Percentiles rank a stretch among this genome's conserved stretches.
Conservation (phyloP, 2,797 vertebrate species). For the Parambassis ranga region DNA sequence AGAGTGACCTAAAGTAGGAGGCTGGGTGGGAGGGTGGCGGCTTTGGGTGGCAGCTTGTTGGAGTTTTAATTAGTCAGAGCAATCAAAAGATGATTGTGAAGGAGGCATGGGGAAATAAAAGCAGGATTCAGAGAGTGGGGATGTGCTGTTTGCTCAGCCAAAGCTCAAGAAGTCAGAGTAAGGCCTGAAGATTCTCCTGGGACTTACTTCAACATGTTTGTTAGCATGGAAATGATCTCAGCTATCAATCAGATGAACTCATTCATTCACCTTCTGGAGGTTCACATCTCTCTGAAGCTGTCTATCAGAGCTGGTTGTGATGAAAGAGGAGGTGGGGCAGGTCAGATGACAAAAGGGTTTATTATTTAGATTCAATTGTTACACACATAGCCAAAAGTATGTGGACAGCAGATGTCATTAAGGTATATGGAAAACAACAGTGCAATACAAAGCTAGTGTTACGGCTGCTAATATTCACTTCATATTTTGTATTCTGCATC, state of each 20-base stretch:
- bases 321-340: not conserved
- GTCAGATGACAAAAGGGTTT: not conserved
- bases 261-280: conserved; percentile 22
- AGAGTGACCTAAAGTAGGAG: conserved; percentile 77
- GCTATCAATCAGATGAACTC: conserved; percentile 29
- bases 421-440: too few relatives aligned
- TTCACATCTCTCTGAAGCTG: not conserved
- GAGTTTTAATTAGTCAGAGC: conserved; percentile 95
- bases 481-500: too few relatives aligned
- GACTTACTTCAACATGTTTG: conserved; percentile 45
- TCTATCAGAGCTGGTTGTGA: not conserved
- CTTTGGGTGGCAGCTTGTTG: conserved; percentile 88
- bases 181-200: conserved; percentile 34
- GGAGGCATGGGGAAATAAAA: conserved; percentile 56
- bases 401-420: too few relatives aligned
- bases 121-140: conserved; percentile 48
- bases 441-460: too few relatives aligned
- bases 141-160: conserved; percentile 87
- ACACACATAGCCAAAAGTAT: not conserved
- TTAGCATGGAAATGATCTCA: conserved; percentile 22
- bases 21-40: conserved; percentile 80
- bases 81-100: conserved; percentile 88
- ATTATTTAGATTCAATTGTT: not conserved
- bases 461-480: too few relatives aligned
- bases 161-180: conserved; percentile 78